These are phyloP conservation scores for Acheta domesticus DNA, from an alignment of 2,888 invertebrate genomes.

Conservation along the genomic window DNA sequence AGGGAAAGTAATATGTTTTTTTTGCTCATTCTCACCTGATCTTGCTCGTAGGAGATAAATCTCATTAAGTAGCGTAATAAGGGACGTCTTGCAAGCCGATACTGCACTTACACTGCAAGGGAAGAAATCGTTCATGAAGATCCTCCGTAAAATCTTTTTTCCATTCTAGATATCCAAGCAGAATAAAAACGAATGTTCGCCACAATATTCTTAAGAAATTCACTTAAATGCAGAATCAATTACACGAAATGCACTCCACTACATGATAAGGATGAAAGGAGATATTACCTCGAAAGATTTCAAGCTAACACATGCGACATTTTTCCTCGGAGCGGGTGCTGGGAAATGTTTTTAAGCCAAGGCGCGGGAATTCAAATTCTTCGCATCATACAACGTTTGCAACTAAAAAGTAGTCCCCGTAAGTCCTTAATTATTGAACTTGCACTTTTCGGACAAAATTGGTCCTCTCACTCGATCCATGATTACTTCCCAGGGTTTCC, in stretches of 20 bases:
- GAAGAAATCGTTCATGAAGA: not conserved
- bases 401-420: no score
- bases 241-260: not conserved
- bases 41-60: slow-evolving; percentile 26
- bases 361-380: slow-evolving; percentile 23
- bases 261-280: not conserved
- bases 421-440: no score
- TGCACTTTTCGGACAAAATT: no score
- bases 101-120: not conserved
- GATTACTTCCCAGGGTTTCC: no score
- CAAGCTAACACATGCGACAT: slow-evolving; percentile 32
- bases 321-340: slow-evolving; percentile 24
- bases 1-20: no score
- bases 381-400: no score
- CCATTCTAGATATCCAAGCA: not conserved
- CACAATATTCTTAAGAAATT: not conserved
- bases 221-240: not conserved
- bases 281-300: slow-evolving; percentile 23
- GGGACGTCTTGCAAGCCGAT: not conserved
- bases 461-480: no score
- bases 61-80: slow-evolving; percentile 24
- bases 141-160: not conserved
- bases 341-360: not conserved
- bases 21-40: slow-evolving; percentile 12
- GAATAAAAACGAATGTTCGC: no score